Conservation (phyloP, 2,797 vertebrate genomes). For the Coccyzus lansbergi region DNA sequence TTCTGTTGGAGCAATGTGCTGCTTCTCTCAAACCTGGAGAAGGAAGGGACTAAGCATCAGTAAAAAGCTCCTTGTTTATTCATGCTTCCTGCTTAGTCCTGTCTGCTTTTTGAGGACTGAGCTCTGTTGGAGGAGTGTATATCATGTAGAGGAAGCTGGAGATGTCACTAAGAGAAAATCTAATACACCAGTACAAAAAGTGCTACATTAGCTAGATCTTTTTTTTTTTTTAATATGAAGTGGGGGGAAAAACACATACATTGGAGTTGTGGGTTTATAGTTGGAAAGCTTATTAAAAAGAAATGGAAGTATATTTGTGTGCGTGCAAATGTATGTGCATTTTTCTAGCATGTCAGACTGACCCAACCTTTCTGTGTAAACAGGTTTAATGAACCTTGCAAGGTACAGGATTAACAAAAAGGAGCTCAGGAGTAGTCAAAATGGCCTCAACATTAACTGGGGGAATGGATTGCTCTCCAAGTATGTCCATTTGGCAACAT, state of each 20-base stretch:
- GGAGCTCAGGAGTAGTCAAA: slow-evolving; percentile 20
- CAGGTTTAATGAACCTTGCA: slow-evolving; percentile 61
- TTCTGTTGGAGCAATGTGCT: background rate
- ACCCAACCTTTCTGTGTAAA: slow-evolving; percentile 41
- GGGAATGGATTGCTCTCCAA: slow-evolving; percentile 32
- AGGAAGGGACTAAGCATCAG: background rate
- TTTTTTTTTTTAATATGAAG: background rate
- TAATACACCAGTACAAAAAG: too few species aligned
- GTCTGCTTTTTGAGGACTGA: background rate
- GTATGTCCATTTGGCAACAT: slow-evolving; percentile 40
- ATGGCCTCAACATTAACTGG: background rate
- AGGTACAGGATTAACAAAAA: slow-evolving; percentile 38
- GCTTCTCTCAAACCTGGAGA: too few species aligned
- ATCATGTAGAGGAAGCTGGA: too few species aligned
- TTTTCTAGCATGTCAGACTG: slow-evolving; percentile 27
- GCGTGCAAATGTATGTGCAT: background rate
- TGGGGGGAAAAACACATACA: rapidly evolving
- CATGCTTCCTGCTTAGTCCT: background rate
- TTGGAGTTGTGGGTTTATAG: background rate
- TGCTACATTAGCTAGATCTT: background rate
- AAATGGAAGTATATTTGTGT: background rate
- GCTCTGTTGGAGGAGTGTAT: too few species aligned
- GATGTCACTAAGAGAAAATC: too few species aligned
- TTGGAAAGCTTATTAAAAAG: background rate
- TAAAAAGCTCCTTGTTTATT: background rate